A percentile compares a stretch with the other conserved stretches of the same genome.
These are phyloP conservation scores for Chroicocephalus ridibundus DNA, from an alignment of 2,113 vertebrate genomes.

Conservation along the genomic window DNA sequence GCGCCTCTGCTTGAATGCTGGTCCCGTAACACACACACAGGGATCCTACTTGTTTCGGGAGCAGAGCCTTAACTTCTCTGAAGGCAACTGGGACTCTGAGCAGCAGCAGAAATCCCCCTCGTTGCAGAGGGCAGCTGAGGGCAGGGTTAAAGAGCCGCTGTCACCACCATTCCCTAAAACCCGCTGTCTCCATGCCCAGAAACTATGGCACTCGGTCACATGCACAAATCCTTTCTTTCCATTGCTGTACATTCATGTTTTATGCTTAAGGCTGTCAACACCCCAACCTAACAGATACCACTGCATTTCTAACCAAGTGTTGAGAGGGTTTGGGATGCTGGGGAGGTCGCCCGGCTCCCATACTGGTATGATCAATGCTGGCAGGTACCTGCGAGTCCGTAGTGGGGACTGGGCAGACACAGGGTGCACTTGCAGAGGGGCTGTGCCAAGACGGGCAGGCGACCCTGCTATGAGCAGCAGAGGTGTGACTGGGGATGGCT, in stretches of 20 bases:
- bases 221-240: not conserved
- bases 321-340: not conserved
- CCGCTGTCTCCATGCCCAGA: not conserved
- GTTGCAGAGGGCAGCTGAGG: not conserved
- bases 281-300: not conserved
- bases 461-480: not conserved
- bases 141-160: not conserved
- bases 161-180: not conserved
- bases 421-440: not conserved
- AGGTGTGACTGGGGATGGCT: rapidly evolving
- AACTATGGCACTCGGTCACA: rapidly evolving
- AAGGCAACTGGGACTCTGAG: not conserved
- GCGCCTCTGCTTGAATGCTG: not conserved
- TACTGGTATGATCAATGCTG: too few relatives aligned
- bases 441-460: rapidly evolving
- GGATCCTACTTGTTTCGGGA: not conserved
- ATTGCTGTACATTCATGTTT: not conserved
- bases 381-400: not conserved
- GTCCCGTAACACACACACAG: not conserved
- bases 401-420: too few relatives aligned
- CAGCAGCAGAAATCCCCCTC: not conserved
- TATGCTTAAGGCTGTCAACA: not conserved
- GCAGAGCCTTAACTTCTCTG: not conserved
- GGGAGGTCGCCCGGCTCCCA: not conserved
- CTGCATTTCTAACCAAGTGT: not conserved